phyloP scores from a whole-genome alignment of 2,888 invertebrate species.

The Hirtodrosophila trivittata region DNA sequence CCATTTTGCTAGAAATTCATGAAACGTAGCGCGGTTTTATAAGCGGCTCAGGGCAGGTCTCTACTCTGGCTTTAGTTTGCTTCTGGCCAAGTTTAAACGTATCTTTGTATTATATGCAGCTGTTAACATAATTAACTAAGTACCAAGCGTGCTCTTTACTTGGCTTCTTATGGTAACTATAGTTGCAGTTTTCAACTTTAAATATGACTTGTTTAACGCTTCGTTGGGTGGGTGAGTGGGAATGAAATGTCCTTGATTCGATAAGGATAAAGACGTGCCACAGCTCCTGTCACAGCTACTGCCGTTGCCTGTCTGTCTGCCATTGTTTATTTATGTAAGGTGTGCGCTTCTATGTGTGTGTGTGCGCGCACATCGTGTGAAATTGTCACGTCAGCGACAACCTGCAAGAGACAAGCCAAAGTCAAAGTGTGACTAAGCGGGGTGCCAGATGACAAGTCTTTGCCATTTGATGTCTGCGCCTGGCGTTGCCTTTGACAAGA shows the following conservation, averaged over 20 bases:
- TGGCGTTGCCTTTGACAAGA: slow-evolving; percentile 68
- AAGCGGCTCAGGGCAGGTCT: slow-evolving; percentile 25
- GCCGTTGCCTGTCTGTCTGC: slow-evolving; percentile 22
- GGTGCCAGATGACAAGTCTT: slow-evolving; percentile 56
- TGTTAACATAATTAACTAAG: slow-evolving; percentile 55
- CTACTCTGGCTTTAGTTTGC: slow-evolving; percentile 5
- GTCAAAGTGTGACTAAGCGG: slow-evolving; percentile 71
- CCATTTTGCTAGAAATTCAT: slow-evolving; percentile 65
- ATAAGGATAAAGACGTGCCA: slow-evolving; percentile 64
- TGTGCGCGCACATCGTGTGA: slow-evolving; percentile 59
- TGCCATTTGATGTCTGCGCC: slow-evolving; percentile 45
- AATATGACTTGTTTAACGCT: slow-evolving; percentile 63
- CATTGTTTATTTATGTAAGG: slow-evolving; percentile 66
- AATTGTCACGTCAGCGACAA: slow-evolving; percentile 74
- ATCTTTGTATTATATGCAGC: slow-evolving; percentile 48
- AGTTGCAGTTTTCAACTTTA: no score
- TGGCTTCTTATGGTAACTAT: slow-evolving; percentile 6
- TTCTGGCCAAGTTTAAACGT: slow-evolving; percentile 34
- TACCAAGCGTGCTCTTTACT: neutral
- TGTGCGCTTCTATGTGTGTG: slow-evolving; percentile 1
- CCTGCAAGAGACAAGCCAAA: slow-evolving; percentile 46
- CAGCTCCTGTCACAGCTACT: slow-evolving; percentile 35
- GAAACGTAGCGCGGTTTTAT: slow-evolving; percentile 62
- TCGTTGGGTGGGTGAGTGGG: slow-evolving; percentile 40
- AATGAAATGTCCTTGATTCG: slow-evolving; percentile 56